Base-by-base conservation (phyloP, 2,113 vertebrate genomes). In the Rana temporaria region DNA sequence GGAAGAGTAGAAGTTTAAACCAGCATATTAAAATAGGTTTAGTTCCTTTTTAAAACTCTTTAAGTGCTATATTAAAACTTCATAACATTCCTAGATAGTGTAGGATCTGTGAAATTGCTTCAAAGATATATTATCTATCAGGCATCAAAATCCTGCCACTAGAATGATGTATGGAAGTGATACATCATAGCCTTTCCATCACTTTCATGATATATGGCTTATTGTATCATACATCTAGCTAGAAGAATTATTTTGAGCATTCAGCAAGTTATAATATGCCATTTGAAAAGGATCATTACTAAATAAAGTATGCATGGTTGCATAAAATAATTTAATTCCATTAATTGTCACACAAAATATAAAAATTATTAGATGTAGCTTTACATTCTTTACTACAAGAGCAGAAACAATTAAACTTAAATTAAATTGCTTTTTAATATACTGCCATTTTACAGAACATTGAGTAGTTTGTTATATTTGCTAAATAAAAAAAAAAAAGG, bases 201-300 rank as follows among this genome's bases (percentile, higher is more conserved):
- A 38, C 24, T 72, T 62, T 57, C 48, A 71, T 81, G 79, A 81
- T 81, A 64, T 81, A 81, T 63, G 38, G 42, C 68, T 79, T 52
- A 17, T 38, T 72, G 57, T n/a, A 53, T 81, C 71, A 52, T 56
- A 63, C 17, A 52, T 55, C 12, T 17, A 81, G 38, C 55, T 81
- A 68, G 66, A 57, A 81, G 63, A 24, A 71, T 81, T 1, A 60
- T 81, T 70, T 24, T 81, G 67, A 42, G 38, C 22, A 71, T 62
- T 81, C 79, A 81, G 79, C 79, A 81, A 80, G 24, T 72, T 80
- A 53, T 81, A 62, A 72, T 62, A 62, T 60, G 78, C 60, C 53
- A 42, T 70, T 62, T 56, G 69, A 73, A 81, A 81, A 56, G 48
- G 63, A 78, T 67, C 22, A 78, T 65, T 78, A 56, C 20, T 55